These are phyloP conservation scores for Pseudomyrmex concolor DNA, from an alignment of 1,140 invertebrate genomes.

Conservation along the genomic window DNA sequence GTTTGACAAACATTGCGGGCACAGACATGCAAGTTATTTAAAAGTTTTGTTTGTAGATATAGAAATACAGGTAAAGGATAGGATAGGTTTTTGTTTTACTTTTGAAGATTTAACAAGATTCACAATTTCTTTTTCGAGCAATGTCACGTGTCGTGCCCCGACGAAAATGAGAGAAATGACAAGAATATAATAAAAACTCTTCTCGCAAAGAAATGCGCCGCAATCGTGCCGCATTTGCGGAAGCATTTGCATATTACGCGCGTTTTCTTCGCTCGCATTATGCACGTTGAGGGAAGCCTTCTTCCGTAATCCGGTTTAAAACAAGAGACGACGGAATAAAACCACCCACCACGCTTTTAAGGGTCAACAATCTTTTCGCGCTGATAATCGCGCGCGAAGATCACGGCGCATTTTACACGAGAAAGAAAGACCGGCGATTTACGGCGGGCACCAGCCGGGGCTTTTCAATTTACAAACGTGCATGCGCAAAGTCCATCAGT, in stretches of 20 bases:
- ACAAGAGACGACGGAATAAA: not conserved
- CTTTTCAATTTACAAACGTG: constrained; percentile 43
- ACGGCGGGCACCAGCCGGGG: not conserved
- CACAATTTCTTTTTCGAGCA: too few species aligned
- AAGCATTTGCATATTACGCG: not conserved
- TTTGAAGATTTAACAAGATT: too few species aligned
- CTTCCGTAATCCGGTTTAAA: not conserved
- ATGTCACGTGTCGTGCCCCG: not conserved
- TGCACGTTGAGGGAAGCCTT: not conserved
- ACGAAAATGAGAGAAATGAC: not conserved
- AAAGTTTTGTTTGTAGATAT: too few species aligned
- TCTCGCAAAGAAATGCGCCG: not conserved
- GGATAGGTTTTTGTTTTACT: not conserved
- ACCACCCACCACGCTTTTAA: not conserved
- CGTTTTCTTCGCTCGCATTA: not conserved
- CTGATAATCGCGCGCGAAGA: not conserved
- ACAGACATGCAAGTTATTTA: too few species aligned
- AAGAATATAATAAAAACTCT: not conserved
- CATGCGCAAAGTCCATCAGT: not conserved
- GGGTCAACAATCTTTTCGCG: constrained; percentile 7
- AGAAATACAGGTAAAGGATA: not conserved
- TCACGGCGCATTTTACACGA: not conserved
- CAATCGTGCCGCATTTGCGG: not conserved
- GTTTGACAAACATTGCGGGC: not conserved
- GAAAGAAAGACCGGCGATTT: not conserved